phyloP scores from a whole-genome alignment of 2,888 invertebrate species.

The Philopedon plagiatum region DNA sequence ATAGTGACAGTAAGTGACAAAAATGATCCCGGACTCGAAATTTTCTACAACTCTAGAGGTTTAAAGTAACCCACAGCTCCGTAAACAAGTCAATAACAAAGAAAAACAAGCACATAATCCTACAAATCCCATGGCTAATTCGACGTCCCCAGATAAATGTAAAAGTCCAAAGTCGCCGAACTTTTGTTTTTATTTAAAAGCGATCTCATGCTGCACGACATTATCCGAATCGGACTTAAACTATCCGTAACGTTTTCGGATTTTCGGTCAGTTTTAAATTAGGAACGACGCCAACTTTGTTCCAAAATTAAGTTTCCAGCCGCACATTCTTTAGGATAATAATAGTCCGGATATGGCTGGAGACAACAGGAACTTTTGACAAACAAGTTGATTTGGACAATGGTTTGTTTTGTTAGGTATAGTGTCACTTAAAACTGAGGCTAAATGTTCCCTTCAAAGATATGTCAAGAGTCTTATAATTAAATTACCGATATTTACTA shows the following conservation, averaged over 20 bases:
- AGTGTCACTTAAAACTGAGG: no score
- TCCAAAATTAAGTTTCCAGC: conserved; percentile 34
- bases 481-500: no score
- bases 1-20: no score
- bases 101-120: conserved; percentile 31
- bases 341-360: conserved; percentile 22
- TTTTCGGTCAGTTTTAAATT: conserved; percentile 43
- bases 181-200: conserved; percentile 43
- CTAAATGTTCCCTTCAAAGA: no score
- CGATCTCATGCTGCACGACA: conserved; percentile 38
- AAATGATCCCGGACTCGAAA: no score
- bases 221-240: conserved; percentile 38
- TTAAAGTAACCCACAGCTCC: neutral
- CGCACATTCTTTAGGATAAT: conserved; percentile 31
- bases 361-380: neutral
- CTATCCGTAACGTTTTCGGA: conserved; percentile 37
- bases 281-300: conserved; percentile 46
- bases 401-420: no score
- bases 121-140: conserved; percentile 30
- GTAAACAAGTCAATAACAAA: conserved; percentile 15
- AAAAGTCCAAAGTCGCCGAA: conserved; percentile 34
- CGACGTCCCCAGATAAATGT: conserved; percentile 18
- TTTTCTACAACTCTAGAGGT: no score
- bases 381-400: neutral
- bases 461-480: no score